Percentiles rank a stretch among this genome's conserved stretches.
These are phyloP conservation scores for Sebastes goodei DNA, from an alignment of 2,797 vertebrate species.

Conservation along the genomic window DNA sequence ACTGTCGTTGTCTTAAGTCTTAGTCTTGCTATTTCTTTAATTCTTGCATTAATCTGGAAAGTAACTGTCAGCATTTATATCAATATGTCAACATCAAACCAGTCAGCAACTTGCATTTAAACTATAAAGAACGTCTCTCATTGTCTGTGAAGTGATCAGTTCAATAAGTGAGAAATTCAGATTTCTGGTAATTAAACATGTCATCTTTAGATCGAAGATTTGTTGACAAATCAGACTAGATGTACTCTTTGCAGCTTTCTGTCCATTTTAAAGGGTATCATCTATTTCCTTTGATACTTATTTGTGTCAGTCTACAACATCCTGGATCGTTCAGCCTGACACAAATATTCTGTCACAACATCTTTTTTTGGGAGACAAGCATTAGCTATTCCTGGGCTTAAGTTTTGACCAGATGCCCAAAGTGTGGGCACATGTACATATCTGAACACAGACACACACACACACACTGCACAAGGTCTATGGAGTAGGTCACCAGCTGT, in stretches of 20 bases:
- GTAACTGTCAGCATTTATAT: background rate
- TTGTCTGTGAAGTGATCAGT: background rate
- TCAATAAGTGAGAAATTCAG: background rate
- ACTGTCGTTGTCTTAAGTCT: too few relatives aligned
- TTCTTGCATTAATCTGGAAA: background rate
- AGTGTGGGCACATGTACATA: conserved; percentile 36
- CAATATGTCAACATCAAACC: background rate
- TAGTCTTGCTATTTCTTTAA: background rate
- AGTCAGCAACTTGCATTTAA: background rate
- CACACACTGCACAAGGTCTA: conserved; percentile 19
- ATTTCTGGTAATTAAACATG: background rate
- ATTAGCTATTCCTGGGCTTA: conserved; percentile 54
- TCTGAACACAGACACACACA: conserved; percentile 18
- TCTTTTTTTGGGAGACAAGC: conserved; percentile 34
- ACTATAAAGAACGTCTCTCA: background rate
- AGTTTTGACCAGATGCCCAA: conserved; percentile 61
- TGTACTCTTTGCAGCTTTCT: background rate
- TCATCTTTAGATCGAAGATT: background rate
- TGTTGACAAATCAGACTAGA: conserved; percentile 30
- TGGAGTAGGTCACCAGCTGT: conserved; percentile 73
- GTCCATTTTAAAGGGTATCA: background rate
- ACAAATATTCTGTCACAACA: conserved; percentile 27
- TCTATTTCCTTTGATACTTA: conserved; percentile 31
- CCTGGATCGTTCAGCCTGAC: conserved; percentile 2
- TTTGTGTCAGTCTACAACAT: conserved; percentile 26